Evolutionary conservation across 2,888 invertebrate genomes (phyloP), one percentile per base, ranked within the genome.

Genomic region (Mythimna loreyi): DNA sequence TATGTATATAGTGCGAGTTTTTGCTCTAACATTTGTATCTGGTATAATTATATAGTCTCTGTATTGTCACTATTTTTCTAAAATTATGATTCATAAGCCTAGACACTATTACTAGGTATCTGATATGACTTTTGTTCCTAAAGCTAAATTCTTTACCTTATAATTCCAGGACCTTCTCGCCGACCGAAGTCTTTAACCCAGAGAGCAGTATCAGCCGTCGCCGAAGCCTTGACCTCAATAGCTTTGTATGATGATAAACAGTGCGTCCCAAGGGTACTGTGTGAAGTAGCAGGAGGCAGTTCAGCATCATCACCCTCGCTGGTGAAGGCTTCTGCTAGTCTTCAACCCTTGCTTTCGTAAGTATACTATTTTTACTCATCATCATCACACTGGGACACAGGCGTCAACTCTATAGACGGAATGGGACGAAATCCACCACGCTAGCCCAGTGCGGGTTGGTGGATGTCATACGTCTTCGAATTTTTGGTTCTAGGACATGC

Each of bases 231-330:
- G 11, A 89, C 92, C 0, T 96, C 96, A 7, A 93, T 96, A 36
- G 95, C 96, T 23, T 94, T 96, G 83, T 97, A 98, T 90, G 98
- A 98, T 90, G 98, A 98, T 89, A 96, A 97, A 84, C 97, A 97
- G 86, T 98, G 98, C 91, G 97, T 98, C 72, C 97, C 98, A 4
- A 96, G 98, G 87, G 95, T 98, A 82, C 94, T 98, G 75, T 98
- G 98, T 87, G 98, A 98, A 91, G 96, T 98, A 63, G 97, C 98
- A 59, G 93, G 97, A 85, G 93, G 97, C 13, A 93, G 95, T 60
- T 80, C 86, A 28, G 76, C 90, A 3, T 88, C 84, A 3, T 83
- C 89, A 1, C 82, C 86, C 0, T 78, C 86, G 71, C 79, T 95
- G 76, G 72, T 91, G 79, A 95, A 93, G 83, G 94, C 92, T 4